Evolutionary conservation across 2,888 invertebrate species (phyloP), one percentile per base, ranked within the genome.

Genomic region (Chloromyia formosa): DNA sequence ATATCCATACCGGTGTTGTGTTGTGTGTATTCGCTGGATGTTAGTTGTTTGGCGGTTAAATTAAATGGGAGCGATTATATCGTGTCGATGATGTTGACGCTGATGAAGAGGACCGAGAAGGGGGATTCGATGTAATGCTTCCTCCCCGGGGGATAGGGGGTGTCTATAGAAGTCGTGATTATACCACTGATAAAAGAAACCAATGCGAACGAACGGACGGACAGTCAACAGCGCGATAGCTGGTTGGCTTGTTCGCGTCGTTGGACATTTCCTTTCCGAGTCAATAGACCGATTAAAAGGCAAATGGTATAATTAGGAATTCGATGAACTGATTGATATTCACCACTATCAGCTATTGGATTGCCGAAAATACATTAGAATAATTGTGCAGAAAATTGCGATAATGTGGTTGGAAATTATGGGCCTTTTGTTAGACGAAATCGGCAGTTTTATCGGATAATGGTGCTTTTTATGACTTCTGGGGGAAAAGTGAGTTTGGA

Each of bases 1-100:
- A 58, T 56, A 56, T 56, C 35, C 27, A 58, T 66, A 66, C 22
- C 14, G 14, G 27, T 35, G 27, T 35, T 35, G 27, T 35, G 27
- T 35, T 35, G 27, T 35, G 62, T 16, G 18, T 62, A 23, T 22
- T 27, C 60, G 62, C 14, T 62, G 10, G n/a, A 62, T 40, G 2
- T 64, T 66, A 49, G 66, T 45, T 66, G 66, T 66, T 66, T 66
- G 66, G 66, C 58, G 71, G 71, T 58, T 40, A 58, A 56, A 56
- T 71, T 71, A 71, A 71, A 71, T 71, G 71, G 71, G 58, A 71
- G 71, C 71, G 71, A 71, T 71, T 71, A 71, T 66, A 66, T 66
- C 66, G 49, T 45, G 66, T 66, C 66, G 49, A 22, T 66, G 66
- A 45, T 66, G 66, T 45, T 9, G 49, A 66, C 23, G 22, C 45